Evolutionary conservation across 2,888 invertebrate genomes (phyloP), one percentile per base, ranked within the genome.

Genomic region (Sinelater perroti): DNA sequence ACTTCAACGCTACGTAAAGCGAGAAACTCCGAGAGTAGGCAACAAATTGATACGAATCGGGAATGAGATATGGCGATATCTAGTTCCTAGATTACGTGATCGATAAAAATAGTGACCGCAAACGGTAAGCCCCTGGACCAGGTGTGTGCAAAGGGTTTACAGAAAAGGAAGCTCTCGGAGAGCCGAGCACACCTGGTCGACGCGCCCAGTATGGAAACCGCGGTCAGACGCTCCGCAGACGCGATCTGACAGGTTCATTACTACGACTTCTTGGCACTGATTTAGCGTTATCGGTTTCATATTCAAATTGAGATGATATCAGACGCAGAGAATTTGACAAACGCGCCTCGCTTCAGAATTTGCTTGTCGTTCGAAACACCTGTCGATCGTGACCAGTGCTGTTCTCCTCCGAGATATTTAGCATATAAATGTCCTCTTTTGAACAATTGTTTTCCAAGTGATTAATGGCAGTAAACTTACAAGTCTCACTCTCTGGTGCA

Each of bases 71-170:
- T 28, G 42, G 44, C 56, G 52, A 56, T 56, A 53, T 55, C 55
- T 53, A 59, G 60, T 65, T 62, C 56, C 53, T 60, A 63, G 65
- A 63, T 65, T 63, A 65, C 63, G 63, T 63, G 62, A 62, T 58
- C 62, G 63, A 65, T 65, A 65, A 63, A 63, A 63, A 63, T 65
- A 63, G 61, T 62, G 50, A 46, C 59, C 57, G 54, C 61, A 61
- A 64, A 60, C 59, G 57, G 57, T 60, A 60, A 49, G 53, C 42
- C 49, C 49, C 46, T 21, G 28, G 49, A 47, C 63, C 63, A 64
- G 63, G 62, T 66, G 65, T 66, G 62, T 66, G 65, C 64, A 64
- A 61, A 62, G 59, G 63, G 65, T 60, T 62, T 55, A 61, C 60
- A 60, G 61, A 62, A 57, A 52, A 62, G 60, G 65, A 65, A 64